Evolutionary conservation across 1,140 invertebrate species (phyloP).

Genomic region (Chironomus tepperi): DNA sequence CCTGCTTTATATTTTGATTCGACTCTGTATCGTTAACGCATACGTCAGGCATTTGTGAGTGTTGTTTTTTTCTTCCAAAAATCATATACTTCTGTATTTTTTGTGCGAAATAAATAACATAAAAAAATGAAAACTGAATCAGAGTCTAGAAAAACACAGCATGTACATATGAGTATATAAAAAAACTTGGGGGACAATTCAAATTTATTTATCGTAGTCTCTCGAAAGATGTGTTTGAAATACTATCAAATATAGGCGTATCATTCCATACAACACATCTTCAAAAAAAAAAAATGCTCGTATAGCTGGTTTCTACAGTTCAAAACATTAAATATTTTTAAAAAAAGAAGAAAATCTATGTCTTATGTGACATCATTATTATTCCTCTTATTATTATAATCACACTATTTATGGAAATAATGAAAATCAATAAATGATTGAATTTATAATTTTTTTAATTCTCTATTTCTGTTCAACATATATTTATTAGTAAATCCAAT

Average conservation of each 20-base stretch:
- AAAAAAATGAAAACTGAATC: neutral
- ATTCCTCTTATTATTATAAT: too few relatives aligned
- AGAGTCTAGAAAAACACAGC: too few relatives aligned
- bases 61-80: conserved; percentile 2
- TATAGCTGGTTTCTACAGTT: too few relatives aligned
- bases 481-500: too few relatives aligned
- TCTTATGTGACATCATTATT: too few relatives aligned
- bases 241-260: conserved; percentile 1
- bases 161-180: too few relatives aligned
- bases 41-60: neutral
- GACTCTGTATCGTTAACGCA: neutral
- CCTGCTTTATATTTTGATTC: neutral
- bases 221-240: conserved; percentile 8
- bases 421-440: too few relatives aligned
- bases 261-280: neutral
- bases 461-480: too few relatives aligned
- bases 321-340: too few relatives aligned
- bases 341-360: too few relatives aligned
- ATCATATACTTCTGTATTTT: neutral
- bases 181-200: conserved; percentile 7
- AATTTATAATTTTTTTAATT: too few relatives aligned
- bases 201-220: conserved; percentile 23
- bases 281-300: neutral
- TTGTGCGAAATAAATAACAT: neutral
- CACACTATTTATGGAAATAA: too few relatives aligned